A percentile compares a stretch with the other conserved stretches of the same genome.
Conservation (phyloP, 2,888 invertebrate species). For the Uropetala carovei region DNA sequence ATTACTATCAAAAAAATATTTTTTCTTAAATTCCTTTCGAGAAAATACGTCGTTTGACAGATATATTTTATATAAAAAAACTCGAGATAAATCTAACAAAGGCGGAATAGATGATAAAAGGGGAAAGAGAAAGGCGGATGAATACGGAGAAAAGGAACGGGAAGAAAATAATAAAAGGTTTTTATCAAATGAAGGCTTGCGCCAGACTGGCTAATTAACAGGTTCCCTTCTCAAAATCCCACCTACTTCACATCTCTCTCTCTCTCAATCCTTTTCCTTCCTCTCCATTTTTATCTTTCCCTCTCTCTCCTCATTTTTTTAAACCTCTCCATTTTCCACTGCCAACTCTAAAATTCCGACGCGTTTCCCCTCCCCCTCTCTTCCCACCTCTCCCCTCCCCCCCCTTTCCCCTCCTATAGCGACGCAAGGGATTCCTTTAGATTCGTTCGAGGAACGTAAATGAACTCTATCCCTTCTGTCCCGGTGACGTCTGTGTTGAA, state of each 20-base stretch:
- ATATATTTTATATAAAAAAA: neutral
- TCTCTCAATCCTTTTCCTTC: neutral
- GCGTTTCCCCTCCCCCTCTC: neutral
- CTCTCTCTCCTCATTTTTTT: neutral
- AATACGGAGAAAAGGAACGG: neutral
- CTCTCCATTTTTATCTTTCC: neutral
- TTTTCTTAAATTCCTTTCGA: too few species aligned
- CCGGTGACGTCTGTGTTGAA: neutral
- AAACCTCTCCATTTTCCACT: neutral
- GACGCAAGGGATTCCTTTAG: neutral
- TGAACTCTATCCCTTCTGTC: neutral
- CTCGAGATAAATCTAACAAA: neutral
- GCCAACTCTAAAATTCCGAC: neutral
- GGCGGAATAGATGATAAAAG: neutral
- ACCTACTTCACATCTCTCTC: neutral
- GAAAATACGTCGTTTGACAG: too few species aligned
- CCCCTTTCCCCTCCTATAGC: neutral
- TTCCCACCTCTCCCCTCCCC: neutral
- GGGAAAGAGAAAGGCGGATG: neutral
- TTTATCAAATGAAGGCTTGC: constrained; percentile 38
- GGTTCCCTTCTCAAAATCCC: constrained; percentile 42
- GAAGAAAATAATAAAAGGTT: constrained; percentile 11
- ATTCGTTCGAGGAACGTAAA: neutral
- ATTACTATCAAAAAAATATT: too few species aligned
- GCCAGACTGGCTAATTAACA: constrained; percentile 62